Evolutionary conservation across 92 coral and sea anemone species (phyloP).

Genomic region (Porites cylindrica): DNA sequence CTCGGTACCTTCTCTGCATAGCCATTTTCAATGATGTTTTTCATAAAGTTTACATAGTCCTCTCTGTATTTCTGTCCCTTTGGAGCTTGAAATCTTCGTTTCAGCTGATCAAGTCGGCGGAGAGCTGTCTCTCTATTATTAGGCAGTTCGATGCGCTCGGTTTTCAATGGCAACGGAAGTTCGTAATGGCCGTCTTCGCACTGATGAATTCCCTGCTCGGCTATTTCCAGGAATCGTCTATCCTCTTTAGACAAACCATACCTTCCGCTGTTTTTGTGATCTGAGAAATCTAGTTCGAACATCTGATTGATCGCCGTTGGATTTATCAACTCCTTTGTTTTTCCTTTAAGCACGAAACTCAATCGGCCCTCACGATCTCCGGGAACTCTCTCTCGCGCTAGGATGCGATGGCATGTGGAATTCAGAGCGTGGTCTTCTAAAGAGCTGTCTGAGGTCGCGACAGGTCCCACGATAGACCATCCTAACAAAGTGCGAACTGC

Average conservation of each 20-base stretch:
- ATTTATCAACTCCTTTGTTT: slow-evolving; percentile 51
- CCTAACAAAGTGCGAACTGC: slow-evolving; percentile 59
- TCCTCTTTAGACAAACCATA: slow-evolving; percentile 63
- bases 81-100: slow-evolving; percentile 39
- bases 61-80: slow-evolving; percentile 27
- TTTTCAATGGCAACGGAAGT: slow-evolving; percentile 60
- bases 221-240: slow-evolving; percentile 42
- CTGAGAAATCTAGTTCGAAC: slow-evolving; percentile 69
- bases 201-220: slow-evolving; percentile 38
- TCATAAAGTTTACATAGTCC: slow-evolving; percentile 56
- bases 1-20: slow-evolving; percentile 37
- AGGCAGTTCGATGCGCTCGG: slow-evolving; percentile 19
- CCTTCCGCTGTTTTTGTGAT: slow-evolving; percentile 15
- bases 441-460: not conserved
- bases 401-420: too few relatives aligned
- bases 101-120: slow-evolving; percentile 50
- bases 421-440: too few relatives aligned
- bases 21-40: slow-evolving; percentile 54
- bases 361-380: not conserved
- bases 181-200: slow-evolving; percentile 67
- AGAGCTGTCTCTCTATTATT: slow-evolving; percentile 56
- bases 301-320: slow-evolving; percentile 45
- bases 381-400: slow-evolving; percentile 7
- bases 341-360: slow-evolving; percentile 10
- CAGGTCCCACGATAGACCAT: slow-evolving; percentile 70